A percentile compares a stretch with the other conserved stretches of the same genome.
Conservation (phyloP, 2,797 vertebrate genomes). For the Hyperoplus lanceolatus region DNA sequence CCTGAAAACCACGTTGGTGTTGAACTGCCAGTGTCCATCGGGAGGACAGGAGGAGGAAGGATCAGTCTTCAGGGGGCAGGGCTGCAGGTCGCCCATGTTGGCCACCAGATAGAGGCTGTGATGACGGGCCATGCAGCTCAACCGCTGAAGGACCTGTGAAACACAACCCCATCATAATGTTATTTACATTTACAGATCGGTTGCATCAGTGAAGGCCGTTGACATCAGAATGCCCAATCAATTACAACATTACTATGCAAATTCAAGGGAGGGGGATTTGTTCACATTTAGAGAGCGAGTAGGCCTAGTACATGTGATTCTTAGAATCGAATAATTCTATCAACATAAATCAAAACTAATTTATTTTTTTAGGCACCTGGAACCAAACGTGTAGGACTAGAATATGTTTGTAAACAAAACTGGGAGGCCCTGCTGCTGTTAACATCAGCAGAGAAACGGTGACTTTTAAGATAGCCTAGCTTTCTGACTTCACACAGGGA, state of each 20-base stretch:
- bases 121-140: constrained; percentile 93
- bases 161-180: constrained; percentile 5
- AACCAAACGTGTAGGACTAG: no score
- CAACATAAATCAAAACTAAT: no score
- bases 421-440: no score
- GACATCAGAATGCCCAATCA: neutral
- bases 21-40: constrained; percentile 94
- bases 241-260: neutral
- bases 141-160: constrained; percentile 88
- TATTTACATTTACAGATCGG: neutral
- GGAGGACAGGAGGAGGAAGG: constrained; percentile 83
- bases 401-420: no score
- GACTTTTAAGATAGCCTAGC: no score
- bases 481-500: no score
- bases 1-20: constrained; percentile 91
- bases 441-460: no score
- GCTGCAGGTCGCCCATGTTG: constrained; percentile 90
- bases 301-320: no score
- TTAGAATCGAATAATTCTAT: no score
- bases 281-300: no score
- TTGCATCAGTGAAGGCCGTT: neutral
- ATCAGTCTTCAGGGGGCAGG: constrained; percentile 78
- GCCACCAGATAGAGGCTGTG: constrained; percentile 86
- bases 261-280: no score
- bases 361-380: no score